These are phyloP conservation scores for Exocentrus adspersus DNA, from an alignment of 2,888 invertebrate genomes.

Conservation along the genomic window DNA sequence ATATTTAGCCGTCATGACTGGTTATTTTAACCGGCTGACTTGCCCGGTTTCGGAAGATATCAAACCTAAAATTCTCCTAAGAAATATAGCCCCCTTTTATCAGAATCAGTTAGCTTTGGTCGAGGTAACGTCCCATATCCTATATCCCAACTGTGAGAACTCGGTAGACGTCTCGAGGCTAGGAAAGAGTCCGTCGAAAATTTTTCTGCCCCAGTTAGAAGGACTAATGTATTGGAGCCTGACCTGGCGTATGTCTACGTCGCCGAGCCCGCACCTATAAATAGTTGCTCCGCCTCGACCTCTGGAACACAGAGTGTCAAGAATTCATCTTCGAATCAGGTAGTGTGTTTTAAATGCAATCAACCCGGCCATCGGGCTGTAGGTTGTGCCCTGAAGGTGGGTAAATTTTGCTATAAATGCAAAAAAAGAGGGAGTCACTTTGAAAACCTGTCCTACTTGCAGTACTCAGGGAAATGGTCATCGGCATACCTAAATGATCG, in stretches of 20 bases:
- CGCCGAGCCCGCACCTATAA: neutral
- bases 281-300: neutral
- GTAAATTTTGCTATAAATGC: constrained; percentile 3
- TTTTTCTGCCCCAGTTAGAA: neutral
- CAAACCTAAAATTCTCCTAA: neutral
- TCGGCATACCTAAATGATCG: constrained; percentile 14
- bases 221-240: neutral
- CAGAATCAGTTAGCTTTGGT: neutral
- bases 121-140: neutral
- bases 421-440: constrained; percentile 7
- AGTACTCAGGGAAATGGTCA: constrained; percentile 6
- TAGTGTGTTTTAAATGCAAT: constrained; percentile 11
- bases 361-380: constrained; percentile 7
- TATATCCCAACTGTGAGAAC: neutral
- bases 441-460: constrained; percentile 11
- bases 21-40: constrained; percentile 16
- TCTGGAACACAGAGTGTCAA: neutral
- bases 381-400: neutral
- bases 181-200: neutral
- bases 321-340: too few relatives aligned
- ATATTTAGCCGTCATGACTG: neutral
- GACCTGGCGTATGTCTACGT: constrained; percentile 17
- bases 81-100: constrained; percentile 1
- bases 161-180: constrained; percentile 8
- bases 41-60: neutral